Conservation (phyloP, 1,140 invertebrate genomes). For the Hermetia illucens region DNA sequence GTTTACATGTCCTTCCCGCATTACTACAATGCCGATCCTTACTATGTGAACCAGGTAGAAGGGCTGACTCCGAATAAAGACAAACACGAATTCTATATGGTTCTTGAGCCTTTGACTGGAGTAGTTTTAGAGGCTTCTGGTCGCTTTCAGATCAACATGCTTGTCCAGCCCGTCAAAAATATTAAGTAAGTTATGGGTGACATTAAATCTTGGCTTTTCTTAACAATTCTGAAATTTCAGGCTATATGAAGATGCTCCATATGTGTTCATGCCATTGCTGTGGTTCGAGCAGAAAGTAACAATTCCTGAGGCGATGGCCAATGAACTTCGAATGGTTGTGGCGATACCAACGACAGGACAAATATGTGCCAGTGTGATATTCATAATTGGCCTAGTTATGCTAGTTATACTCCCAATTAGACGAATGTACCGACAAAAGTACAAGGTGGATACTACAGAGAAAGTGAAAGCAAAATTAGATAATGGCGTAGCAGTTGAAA, state of each 20-base stretch:
- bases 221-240: conserved; percentile 32
- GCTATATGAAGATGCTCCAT: conserved; percentile 48
- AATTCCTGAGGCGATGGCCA: conserved; percentile 38
- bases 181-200: conserved; percentile 47
- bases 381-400: conserved; percentile 20
- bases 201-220: conserved; percentile 1
- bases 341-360: conserved; percentile 17
- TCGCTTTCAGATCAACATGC: conserved; percentile 61
- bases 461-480: no score
- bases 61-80: conserved; percentile 54
- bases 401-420: conserved; percentile 18
- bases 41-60: conserved; percentile 42
- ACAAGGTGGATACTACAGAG: no score
- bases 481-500: no score
- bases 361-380: conserved; percentile 18
- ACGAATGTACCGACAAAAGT: no score
- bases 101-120: conserved; percentile 60
- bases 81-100: conserved; percentile 53
- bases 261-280: conserved; percentile 55
- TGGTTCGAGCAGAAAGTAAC: conserved; percentile 59
- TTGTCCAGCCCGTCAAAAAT: conserved; percentile 45
- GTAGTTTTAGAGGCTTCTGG: conserved; percentile 58
- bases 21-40: conserved; percentile 64
- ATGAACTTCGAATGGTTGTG: conserved; percentile 21
- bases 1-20: conserved; percentile 75